Conservation (phyloP, 2,888 invertebrate genomes). For the Amphipoea oculea region DNA sequence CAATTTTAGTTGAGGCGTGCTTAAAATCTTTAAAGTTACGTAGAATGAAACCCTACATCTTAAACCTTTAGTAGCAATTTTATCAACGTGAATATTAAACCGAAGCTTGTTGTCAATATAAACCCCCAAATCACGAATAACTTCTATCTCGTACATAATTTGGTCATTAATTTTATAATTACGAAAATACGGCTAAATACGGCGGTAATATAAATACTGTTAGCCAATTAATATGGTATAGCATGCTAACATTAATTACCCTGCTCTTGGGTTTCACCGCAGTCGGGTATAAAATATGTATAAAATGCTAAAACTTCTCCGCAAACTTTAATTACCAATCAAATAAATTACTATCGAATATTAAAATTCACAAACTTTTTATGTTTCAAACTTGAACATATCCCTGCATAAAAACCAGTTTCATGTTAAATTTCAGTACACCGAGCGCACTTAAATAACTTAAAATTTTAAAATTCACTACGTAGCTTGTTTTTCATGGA, state of each 20-base stretch:
- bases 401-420: not conserved
- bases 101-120: no score
- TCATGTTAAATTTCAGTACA: constrained; percentile 27
- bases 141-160: no score
- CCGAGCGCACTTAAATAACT: constrained; percentile 3
- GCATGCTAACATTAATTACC: not conserved
- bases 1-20: no score
- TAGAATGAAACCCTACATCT: no score
- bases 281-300: not conserved
- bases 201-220: not conserved
- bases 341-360: constrained; percentile 6
- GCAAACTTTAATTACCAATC: not conserved
- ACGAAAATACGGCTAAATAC: no score
- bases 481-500: constrained; percentile 37
- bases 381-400: constrained; percentile 6
- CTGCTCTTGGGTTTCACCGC: not conserved
- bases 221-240: not conserved
- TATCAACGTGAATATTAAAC: no score
- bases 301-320: not conserved
- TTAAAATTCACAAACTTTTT: not conserved
- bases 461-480: constrained; percentile 47
- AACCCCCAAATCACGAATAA: no score
- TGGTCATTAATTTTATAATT: no score
- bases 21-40: no score
- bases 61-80: no score